These are phyloP conservation scores for Eulemur rufifrons DNA, from an alignment of 2,113 vertebrate genomes.

Conservation along the genomic window DNA sequence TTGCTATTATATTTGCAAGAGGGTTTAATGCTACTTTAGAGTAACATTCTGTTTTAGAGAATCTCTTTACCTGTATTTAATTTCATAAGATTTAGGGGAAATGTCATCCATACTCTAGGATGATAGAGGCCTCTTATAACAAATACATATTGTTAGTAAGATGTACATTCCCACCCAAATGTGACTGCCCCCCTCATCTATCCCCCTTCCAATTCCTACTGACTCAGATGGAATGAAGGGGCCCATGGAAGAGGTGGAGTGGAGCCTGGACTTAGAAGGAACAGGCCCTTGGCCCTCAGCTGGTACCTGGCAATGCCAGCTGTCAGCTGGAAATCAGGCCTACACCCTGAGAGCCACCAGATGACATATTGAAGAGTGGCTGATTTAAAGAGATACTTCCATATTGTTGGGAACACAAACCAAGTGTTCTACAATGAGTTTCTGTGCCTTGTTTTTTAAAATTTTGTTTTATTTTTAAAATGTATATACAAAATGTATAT, in stretches of 20 bases:
- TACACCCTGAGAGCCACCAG: not conserved
- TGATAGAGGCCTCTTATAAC: not conserved
- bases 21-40: not conserved
- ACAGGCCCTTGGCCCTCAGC: not conserved
- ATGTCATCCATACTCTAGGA: not conserved
- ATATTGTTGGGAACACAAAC: not conserved
- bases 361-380: not conserved
- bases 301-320: not conserved
- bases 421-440: not conserved
- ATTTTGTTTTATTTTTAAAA: not conserved
- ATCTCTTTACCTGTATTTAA: constrained; percentile 4
- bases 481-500: not conserved
- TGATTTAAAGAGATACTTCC: not conserved
- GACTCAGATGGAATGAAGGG: not conserved
- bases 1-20: not conserved
- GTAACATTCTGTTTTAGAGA: not conserved
- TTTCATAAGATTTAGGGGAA: constrained; percentile 2
- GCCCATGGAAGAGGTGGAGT: not conserved
- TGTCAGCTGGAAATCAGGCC: not conserved
- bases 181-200: not conserved
- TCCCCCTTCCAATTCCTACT: not conserved
- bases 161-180: not conserved
- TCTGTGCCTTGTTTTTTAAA: not conserved
- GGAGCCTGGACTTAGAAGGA: not conserved
- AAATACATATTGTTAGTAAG: not conserved